Conservation (phyloP, 2,113 vertebrate genomes). For the Cromileptes altivelis region DNA sequence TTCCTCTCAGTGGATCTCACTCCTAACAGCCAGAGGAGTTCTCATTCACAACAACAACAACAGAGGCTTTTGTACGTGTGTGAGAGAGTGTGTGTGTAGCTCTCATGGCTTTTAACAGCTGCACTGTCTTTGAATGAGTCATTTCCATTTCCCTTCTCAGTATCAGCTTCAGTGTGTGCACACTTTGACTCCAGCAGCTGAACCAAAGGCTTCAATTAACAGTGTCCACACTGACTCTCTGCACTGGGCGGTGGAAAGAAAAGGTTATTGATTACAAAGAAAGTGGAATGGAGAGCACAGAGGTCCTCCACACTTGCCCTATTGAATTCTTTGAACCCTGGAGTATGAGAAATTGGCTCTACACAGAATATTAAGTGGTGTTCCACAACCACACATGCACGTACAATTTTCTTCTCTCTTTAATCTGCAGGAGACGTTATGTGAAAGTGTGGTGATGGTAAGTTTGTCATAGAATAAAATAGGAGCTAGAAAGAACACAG, state of each 20-base stretch:
- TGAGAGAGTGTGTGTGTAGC: constrained; percentile 14
- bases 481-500: no score
- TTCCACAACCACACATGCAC: not conserved
- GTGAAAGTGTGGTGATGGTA: not conserved
- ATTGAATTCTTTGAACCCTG: constrained; percentile 38
- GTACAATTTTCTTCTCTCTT: not conserved
- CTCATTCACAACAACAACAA: constrained; percentile 54
- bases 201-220: constrained; percentile 45
- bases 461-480: no score
- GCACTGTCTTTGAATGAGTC: constrained; percentile 56
- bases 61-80: constrained; percentile 38
- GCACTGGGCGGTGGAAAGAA: not conserved
- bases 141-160: constrained; percentile 40
- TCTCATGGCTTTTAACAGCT: constrained; percentile 60
- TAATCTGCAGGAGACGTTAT: not conserved
- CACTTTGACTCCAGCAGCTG: constrained; percentile 37
- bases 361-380: not conserved
- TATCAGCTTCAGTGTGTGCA: constrained; percentile 29
- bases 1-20: constrained; percentile 33
- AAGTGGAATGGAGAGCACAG: constrained; percentile 11
- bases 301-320: constrained; percentile 9
- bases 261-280: constrained; percentile 61
- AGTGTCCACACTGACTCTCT: constrained; percentile 12
- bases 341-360: constrained; percentile 15
- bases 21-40: constrained; percentile 20